phyloP scores from a whole-genome alignment of 2,888 invertebrate genomes.

The Phortica okadai region DNA sequence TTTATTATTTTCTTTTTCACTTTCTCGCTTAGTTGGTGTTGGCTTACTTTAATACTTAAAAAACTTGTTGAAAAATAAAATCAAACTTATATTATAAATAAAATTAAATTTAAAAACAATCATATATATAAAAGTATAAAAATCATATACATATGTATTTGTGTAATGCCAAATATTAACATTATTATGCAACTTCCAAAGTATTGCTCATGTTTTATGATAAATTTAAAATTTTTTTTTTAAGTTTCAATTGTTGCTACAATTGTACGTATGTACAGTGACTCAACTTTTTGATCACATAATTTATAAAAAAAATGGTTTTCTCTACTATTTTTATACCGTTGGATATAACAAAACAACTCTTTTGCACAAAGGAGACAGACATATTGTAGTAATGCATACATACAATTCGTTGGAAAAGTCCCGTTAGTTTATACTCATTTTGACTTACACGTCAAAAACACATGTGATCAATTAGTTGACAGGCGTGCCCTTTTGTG shows the following conservation, averaged over 20 bases:
- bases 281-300: too few species aligned
- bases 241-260: neutral
- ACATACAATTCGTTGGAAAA: too few species aligned
- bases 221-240: neutral
- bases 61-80: neutral
- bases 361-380: too few species aligned
- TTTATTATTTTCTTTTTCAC: slow-evolving; percentile 1
- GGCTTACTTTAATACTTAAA: slow-evolving; percentile 6
- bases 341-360: too few species aligned
- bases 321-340: too few species aligned
- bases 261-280: neutral
- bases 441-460: too few species aligned
- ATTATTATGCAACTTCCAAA: neutral
- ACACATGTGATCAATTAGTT: too few species aligned
- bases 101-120: neutral
- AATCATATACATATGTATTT: neutral
- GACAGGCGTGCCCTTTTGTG: too few species aligned
- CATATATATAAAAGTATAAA: neutral
- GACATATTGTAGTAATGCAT: too few species aligned
- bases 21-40: neutral
- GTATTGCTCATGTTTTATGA: neutral
- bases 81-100: neutral
- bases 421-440: too few species aligned
- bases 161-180: slow-evolving; percentile 15
- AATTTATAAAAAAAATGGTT: too few species aligned